Percentiles rank a stretch among this genome's conserved stretches.
Evolutionary conservation across 2,797 vertebrate species (phyloP).

Genomic region (Poliocrania exsul): DNA sequence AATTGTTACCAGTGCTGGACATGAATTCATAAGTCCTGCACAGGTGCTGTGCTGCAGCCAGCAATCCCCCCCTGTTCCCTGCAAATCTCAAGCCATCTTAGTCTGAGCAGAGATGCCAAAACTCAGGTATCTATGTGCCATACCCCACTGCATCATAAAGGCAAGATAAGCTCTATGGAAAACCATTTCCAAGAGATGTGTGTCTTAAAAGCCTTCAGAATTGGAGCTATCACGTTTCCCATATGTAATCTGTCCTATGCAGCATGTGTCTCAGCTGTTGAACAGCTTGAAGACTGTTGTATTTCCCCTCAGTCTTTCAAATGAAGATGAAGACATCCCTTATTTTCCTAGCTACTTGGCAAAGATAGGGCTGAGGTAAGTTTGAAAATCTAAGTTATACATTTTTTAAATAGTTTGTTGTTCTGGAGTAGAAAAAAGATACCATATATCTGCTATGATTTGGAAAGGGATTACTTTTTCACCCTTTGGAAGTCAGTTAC

Average conservation of each 20-base stretch:
- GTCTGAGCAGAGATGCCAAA: not conserved
- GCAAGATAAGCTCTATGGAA: not conserved
- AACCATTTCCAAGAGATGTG: not conserved
- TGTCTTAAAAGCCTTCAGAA: not conserved
- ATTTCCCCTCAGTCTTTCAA: not conserved
- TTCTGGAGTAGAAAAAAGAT: not conserved
- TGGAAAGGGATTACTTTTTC: not conserved
- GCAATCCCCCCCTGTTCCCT: rapidly evolving
- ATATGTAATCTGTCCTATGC: not conserved
- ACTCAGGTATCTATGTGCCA: not conserved
- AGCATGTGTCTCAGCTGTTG: not conserved
- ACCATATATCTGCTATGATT: not conserved
- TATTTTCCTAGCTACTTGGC: not conserved
- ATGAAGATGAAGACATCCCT: not conserved
- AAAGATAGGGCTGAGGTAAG: not conserved
- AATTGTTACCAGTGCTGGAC: not conserved
- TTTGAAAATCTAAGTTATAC: not conserved
- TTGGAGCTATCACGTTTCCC: not conserved
- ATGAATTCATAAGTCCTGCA: not conserved
- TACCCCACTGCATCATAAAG: rapidly evolving
- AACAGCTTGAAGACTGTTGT: not conserved
- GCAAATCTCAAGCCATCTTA: not conserved
- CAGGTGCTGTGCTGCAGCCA: rapidly evolving
- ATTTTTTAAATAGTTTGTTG: not conserved
- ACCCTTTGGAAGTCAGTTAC: not conserved